Evolutionary conservation across 1,140 invertebrate genomes (phyloP), one percentile per base, ranked within the genome.

Genomic region (Micrasema minimum): DNA sequence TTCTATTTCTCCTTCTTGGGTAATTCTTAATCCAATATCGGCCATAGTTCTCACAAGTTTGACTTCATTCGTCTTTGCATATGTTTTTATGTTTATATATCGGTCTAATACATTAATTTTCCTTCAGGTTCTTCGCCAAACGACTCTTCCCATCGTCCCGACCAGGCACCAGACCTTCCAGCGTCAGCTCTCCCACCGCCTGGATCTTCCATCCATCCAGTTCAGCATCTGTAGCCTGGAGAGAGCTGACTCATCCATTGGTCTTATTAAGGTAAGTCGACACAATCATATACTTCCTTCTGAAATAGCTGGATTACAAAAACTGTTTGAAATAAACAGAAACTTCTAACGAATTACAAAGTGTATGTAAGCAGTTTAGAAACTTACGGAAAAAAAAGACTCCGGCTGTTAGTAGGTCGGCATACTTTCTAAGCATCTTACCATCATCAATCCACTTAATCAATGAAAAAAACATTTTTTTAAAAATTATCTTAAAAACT

Each of bases 81-180:
- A n/a, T n/a, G n/a, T n/a, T n/a, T n/a, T n/a, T n/a, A n/a, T n/a
- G n/a, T 18, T 50, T 50, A 18, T 50, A 16, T 20, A 16, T 50
- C n/a, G 20, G 10, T 11, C 18, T 50, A 18, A 18, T 50, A 10
- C 46, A 18, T n/a, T n/a, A n/a, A n/a, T n/a, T 50, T 50, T 10
- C 46, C 16, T 18, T 6, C 77, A 92, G 89, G 90, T 92, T 10
- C 79, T 92, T 3, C 86, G 92, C 1, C 92, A 94, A 81, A 92
- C 92, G 10, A 93, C 92, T 2, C 80, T 94, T 5, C 92, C 92
- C 6, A 92, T 92, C 14, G 91, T 93, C 0, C 91, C 92, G 2
- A 91, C 89, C 65, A 85, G 92, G 45, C 92, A 93, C 79, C 90
- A 92, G 78, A 90, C 88, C 55, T 93, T 94, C 77, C 91, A 93